Percentiles rank a stretch among this genome's conserved stretches.
Evolutionary conservation across 1,140 invertebrate species (phyloP).

Genomic region (Drosophila nikananu): DNA sequence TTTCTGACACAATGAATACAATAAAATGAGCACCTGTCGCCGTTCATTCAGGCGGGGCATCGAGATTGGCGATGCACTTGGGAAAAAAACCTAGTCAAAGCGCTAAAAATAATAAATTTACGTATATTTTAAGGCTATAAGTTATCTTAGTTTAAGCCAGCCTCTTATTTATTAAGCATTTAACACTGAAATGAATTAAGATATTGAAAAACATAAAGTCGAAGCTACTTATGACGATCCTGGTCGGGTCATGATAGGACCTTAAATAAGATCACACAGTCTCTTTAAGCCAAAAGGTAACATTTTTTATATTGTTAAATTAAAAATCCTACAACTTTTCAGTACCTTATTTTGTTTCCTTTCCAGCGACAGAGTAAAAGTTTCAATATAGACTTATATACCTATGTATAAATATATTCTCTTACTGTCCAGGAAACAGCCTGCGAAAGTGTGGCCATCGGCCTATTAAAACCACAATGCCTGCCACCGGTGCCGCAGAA

Average conservation of each 20-base stretch:
- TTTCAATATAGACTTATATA: slow-evolving; percentile 3
- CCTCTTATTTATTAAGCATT: too few species aligned
- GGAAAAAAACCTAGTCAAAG: not conserved
- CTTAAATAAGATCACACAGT: not conserved
- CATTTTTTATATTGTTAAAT: not conserved
- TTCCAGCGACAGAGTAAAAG: not conserved
- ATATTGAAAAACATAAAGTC: not conserved
- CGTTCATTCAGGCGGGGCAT: slow-evolving; percentile 17
- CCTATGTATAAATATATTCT: not conserved
- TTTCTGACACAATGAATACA: slow-evolving; percentile 41
- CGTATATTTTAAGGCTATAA: not conserved
- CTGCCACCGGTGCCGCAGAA: slow-evolving; percentile 26
- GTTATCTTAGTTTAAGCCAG: not conserved
- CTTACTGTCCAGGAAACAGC: not conserved
- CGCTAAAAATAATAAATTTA: not conserved
- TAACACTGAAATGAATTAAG: not conserved
- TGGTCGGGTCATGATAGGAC: too few species aligned
- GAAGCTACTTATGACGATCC: not conserved
- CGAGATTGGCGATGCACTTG: not conserved
- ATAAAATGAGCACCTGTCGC: slow-evolving; percentile 54
- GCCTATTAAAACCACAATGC: slow-evolving; percentile 51
- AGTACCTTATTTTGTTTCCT: not conserved
- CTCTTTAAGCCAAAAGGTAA: too few species aligned
- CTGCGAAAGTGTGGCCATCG: slow-evolving; percentile 31
- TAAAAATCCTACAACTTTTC: not conserved